Evolutionary conservation across 2,797 vertebrate genomes (phyloP).

Genomic region (Gymnoscopelus microlampas): DNA sequence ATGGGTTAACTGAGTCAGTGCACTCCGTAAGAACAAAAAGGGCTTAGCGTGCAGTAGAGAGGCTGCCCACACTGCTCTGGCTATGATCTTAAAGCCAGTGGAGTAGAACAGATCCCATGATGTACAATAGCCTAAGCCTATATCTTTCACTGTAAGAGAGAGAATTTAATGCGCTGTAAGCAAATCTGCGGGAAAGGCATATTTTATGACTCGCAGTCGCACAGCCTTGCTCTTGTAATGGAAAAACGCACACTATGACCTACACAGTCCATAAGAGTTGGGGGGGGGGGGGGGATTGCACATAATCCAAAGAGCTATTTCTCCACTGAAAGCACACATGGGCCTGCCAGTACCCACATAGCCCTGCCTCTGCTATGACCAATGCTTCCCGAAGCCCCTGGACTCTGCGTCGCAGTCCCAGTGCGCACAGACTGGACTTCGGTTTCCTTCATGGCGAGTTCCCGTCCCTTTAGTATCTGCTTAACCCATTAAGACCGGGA

Average conservation of each 20-base stretch:
- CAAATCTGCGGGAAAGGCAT: conserved; percentile 68
- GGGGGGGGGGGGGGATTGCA: background rate
- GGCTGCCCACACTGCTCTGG: conserved; percentile 30
- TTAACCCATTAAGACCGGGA: background rate
- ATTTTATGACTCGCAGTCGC: conserved; percentile 45
- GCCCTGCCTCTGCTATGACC: conserved; percentile 39
- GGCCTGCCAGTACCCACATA: conserved; percentile 3
- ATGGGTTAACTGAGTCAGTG: conserved; percentile 26
- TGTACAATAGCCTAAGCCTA: conserved; percentile 28
- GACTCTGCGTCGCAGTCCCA: conserved; percentile 57
- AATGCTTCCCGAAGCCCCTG: conserved; percentile 45
- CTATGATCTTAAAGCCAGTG: conserved; percentile 37
- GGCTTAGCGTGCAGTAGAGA: conserved; percentile 27
- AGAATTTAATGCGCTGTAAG: conserved; percentile 67
- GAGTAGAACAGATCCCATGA: conserved; percentile 34
- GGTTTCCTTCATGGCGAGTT: conserved; percentile 50
- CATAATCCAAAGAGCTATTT: conserved; percentile 44
- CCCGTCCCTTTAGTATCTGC: conserved; percentile 61
- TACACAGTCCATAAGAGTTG: conserved; percentile 31
- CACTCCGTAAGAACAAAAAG: conserved; percentile 13
- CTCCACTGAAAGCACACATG: background rate
- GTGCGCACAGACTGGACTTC: conserved; percentile 43
- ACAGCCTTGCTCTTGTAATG: conserved; percentile 51
- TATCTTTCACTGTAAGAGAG: conserved; percentile 40
- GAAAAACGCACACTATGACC: conserved; percentile 52